Evolutionary conservation across 2,797 vertebrate genomes (phyloP).

Genomic region (Catamblyrhynchus diadema): DNA sequence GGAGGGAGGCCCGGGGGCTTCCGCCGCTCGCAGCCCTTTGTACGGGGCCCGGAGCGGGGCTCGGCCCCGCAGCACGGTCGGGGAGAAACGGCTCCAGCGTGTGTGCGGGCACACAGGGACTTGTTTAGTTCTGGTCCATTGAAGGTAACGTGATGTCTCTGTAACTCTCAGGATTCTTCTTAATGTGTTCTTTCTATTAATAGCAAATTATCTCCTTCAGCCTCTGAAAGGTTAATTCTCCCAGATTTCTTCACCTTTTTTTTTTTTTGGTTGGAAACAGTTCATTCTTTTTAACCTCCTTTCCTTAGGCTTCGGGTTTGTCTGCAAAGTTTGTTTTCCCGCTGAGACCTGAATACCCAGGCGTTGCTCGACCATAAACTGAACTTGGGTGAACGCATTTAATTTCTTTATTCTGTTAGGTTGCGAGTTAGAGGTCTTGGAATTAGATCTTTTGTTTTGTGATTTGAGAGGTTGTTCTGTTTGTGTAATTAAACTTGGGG

Average conservation of each 20-base stretch:
- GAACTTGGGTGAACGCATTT: background rate
- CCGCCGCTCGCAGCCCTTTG: rapidly evolving
- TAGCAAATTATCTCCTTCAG: rapidly evolving
- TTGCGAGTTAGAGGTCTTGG: background rate
- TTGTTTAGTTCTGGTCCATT: rapidly evolving
- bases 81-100: rapidly evolving
- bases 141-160: background rate
- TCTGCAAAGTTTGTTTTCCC: background rate
- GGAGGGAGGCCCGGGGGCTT: background rate
- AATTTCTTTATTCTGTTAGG: rapidly evolving
- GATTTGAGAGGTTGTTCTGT: background rate
- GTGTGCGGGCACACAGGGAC: rapidly evolving
- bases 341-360: background rate
- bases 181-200: rapidly evolving
- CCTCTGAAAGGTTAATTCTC: background rate
- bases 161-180: background rate
- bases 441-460: background rate
- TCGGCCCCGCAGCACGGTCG: background rate
- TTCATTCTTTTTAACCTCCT: background rate
- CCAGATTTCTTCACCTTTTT: background rate
- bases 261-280: background rate
- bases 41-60: rapidly evolving
- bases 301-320: background rate
- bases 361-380: background rate
- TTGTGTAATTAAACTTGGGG: background rate